Base-by-base conservation (phyloP, 2,888 invertebrate genomes). In the Andrena marginata region DNA sequence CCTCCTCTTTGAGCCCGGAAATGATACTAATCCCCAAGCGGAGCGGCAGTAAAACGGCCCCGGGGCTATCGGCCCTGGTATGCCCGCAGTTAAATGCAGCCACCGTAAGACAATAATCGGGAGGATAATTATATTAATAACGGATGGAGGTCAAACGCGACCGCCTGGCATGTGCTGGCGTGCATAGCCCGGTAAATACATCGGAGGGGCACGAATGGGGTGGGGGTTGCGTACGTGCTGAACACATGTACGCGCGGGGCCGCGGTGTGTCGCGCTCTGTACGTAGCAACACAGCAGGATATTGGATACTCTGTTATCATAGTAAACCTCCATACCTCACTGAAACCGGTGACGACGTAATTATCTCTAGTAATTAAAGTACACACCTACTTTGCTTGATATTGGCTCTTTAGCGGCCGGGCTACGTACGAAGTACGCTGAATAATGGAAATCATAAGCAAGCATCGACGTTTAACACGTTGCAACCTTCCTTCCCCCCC, bases 341-440 rank as follows among this genome's bases (percentile, higher is more conserved):
- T 73, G 74, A 72, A 75, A 23, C 80, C 79, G 85, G 84, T 85
- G 89, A 89, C 88, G 89, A 89, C 83, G 86, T 87, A 89, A 89
- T 89, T 89, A 89, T 89, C 89, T 87, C 82, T 78, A 78, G 89
- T 89, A 89, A 89, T 89, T 89, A 89, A 89, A 88, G 88, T 85
- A 89, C 84, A 86, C 82, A 83, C 74, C 87, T 87, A 85, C 87
- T 88, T 88, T 79, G 78, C 78, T 20, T 71, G 83, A 86, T 87
- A 88, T 88, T 87, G 85, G 74, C 82, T 81, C 87, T 87, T 87
- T 87, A 85, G 81, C 79, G 78, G 70, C 77, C 59, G 10, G 60
- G 74, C 60, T 33, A 31, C 54, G 59, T 62, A 67, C 69, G 80
- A 76, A 74, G 73, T 77, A 73, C 51, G 54, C 63, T 71, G 80